phyloP scores from a whole-genome alignment of 2,888 invertebrate genomes.

The Gonocerus acuteangulatus region DNA sequence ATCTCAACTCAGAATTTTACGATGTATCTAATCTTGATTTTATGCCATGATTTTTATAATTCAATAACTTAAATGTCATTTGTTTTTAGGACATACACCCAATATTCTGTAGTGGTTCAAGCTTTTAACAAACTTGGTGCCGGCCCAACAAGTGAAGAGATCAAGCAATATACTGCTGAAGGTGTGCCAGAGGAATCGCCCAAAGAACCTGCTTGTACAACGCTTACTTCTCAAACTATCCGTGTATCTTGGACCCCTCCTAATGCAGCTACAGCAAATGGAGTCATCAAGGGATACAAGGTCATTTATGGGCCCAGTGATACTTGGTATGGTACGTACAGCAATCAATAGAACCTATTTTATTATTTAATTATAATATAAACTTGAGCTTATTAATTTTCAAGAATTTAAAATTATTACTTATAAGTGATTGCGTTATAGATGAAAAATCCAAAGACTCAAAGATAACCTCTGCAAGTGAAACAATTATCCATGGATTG shows the following conservation, averaged over 20 bases:
- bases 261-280: slow-evolving; percentile 83
- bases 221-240: slow-evolving; percentile 88
- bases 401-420: neutral
- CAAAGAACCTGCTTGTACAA: slow-evolving; percentile 84
- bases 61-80: too few species aligned
- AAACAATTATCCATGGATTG: slow-evolving; percentile 85
- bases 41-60: too few species aligned
- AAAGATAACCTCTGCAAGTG: slow-evolving; percentile 84
- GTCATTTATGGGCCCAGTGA: slow-evolving; percentile 86
- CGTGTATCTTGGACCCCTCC: slow-evolving; percentile 92
- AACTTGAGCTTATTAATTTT: too few species aligned
- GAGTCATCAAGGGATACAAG: slow-evolving; percentile 92
- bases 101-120: slow-evolving; percentile 91
- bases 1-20: too few species aligned
- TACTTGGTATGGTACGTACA: slow-evolving; percentile 78
- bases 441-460: slow-evolving; percentile 86
- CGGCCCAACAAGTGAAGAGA: slow-evolving; percentile 82
- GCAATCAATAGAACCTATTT: neutral
- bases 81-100: slow-evolving; percentile 70
- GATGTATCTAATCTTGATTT: too few species aligned
- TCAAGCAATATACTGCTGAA: slow-evolving; percentile 87
- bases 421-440: slow-evolving; percentile 41
- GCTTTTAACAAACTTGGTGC: slow-evolving; percentile 91
- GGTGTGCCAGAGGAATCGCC: slow-evolving; percentile 88
- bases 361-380: too few species aligned